These are phyloP conservation scores for Seira musarum DNA, from an alignment of 2,888 invertebrate genomes.

Conservation along the genomic window DNA sequence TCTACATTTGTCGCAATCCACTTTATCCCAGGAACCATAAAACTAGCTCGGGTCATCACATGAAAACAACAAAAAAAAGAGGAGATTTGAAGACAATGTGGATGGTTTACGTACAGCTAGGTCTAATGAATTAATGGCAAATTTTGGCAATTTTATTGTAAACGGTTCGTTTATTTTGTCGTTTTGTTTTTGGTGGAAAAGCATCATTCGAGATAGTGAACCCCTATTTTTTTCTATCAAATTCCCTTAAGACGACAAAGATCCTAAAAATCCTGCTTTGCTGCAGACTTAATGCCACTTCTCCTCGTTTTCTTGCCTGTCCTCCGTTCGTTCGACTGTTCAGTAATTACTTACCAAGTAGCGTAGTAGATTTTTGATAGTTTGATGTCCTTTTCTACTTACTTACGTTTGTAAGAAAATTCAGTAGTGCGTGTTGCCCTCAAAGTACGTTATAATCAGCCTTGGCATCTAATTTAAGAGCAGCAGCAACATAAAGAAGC, in stretches of 20 bases:
- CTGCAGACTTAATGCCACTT: no score
- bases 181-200: conserved; percentile 68
- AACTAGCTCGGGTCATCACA: not conserved
- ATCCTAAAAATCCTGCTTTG: no score
- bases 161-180: conserved; percentile 70
- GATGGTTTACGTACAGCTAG: conserved; percentile 35
- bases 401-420: no score
- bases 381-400: no score
- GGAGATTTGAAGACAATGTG: conserved; percentile 10
- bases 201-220: conserved; percentile 25
- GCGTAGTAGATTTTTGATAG: no score
- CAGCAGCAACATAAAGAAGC: not conserved
- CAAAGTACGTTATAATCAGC: no score
- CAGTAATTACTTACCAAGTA: no score
- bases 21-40: not conserved
- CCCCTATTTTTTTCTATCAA: not conserved
- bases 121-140: conserved; percentile 69
- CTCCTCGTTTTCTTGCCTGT: no score
- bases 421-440: no score
- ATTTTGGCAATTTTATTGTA: conserved; percentile 69
- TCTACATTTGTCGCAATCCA: not conserved
- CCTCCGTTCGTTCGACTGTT: no score
- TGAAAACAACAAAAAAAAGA: conserved; percentile 23
- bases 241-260: conserved; percentile 16
- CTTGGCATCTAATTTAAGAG: conserved; percentile 21